A percentile compares a stretch with the other conserved stretches of the same genome.
These are phyloP conservation scores for Macrosiphum euphorbiae DNA, from an alignment of 2,888 invertebrate genomes.

Conservation along the genomic window DNA sequence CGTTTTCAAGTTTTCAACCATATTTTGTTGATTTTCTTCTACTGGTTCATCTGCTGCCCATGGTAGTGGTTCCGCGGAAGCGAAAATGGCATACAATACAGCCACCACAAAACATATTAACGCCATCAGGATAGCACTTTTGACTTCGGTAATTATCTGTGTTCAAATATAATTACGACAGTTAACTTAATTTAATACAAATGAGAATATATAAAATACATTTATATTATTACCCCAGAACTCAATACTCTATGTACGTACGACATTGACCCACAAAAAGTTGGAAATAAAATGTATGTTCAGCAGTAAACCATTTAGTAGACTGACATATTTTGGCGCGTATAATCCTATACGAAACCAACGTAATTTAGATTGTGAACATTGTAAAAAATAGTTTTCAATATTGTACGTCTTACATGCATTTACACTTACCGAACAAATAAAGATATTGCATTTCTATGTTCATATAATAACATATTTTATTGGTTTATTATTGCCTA, in stretches of 20 bases:
- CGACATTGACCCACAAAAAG: not conserved
- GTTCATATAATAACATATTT: not conserved
- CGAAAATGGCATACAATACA: constrained; percentile 96
- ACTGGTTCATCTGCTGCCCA: constrained; percentile 91
- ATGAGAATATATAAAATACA: not conserved
- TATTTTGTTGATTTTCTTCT: constrained; percentile 13
- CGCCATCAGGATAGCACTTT: constrained; percentile 93
- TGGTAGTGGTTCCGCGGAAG: constrained; percentile 96
- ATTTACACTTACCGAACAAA: not conserved
- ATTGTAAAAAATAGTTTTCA: not conserved
- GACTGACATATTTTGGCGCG: not conserved
- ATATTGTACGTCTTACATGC: not conserved
- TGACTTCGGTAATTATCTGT: constrained; percentile 77
- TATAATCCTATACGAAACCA: not conserved
- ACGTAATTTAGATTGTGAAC: not conserved
- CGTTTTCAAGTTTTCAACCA: not conserved
- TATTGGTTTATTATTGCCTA: not conserved
- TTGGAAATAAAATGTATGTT: not conserved
- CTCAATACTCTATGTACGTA: not conserved
- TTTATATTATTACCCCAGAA: not conserved
- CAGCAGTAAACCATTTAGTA: not conserved
- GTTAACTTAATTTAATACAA: not conserved
- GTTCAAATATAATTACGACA: not conserved
- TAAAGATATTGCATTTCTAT: not conserved
- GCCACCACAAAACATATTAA: constrained; percentile 96